Base-by-base conservation (phyloP, 2,797 vertebrate genomes). In the Alauda arvensis region DNA sequence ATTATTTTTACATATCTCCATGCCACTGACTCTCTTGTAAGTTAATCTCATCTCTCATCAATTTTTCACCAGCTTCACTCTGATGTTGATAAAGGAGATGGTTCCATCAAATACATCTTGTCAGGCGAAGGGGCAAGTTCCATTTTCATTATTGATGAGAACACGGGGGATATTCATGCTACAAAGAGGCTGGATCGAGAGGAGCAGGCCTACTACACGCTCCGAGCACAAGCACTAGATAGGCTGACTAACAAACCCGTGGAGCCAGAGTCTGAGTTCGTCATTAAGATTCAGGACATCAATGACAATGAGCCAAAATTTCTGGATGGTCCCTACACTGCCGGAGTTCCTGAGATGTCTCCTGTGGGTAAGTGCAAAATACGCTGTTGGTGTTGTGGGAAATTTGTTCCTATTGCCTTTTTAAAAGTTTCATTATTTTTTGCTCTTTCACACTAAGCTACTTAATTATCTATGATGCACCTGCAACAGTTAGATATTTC, bases 141-240 rank as follows among this genome's bases (percentile, higher is more conserved):
- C 95, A 99, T 99, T 97, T 99, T 99, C 97, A 99, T 98, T 96
- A 99, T 99, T 87, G 99, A 99, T 93, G 99, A 99, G 96, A 98
- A 98, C 97, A 99, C 99, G 0, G 99, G 99, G 20, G 99, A 99
- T 88, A 99, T 99, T 95, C 99, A 99, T 43, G 99, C 99, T 80
- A 99, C 98, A 19, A 99, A 99, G 96, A 97, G 99, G 60, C 97
- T 99, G 62, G 99, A 99, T 75, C 97, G 99, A 4, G 99, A 99
- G 83, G 98, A 98, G 17, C 98, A 99, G 93, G 98, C 98, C 85
- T 99, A 99, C 96, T 99, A 99, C 91, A 99, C 99, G 0, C 98
- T 99, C 6, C 97, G 98, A 52, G 99, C 99, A 46, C 98, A 99
- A 93, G 99, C 99, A 0, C 97, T 99, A 59, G 98, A 99, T 95